Conservation (phyloP, 1,140 invertebrate genomes). For the Ceratina australensis region DNA sequence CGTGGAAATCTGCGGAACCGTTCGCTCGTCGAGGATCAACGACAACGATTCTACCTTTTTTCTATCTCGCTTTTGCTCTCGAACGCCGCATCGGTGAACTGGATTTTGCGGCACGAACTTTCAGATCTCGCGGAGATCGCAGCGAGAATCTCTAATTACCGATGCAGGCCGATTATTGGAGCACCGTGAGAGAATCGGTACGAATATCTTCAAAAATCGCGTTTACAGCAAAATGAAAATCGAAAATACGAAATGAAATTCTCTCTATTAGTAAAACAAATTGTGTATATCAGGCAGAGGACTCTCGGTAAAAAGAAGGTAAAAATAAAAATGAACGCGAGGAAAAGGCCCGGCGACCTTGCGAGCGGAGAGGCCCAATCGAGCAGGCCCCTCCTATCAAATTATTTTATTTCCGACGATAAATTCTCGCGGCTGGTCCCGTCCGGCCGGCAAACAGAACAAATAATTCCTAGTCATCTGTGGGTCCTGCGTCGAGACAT, state of each 20-base stretch:
- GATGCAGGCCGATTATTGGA: background rate
- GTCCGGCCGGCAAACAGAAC: background rate
- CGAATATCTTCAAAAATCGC: background rate
- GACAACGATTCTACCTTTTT: background rate
- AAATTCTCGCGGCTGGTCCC: conserved; percentile 34
- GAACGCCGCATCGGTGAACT: background rate
- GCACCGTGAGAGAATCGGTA: conserved; percentile 7
- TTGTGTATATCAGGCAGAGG: too few species aligned
- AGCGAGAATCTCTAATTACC: conserved; percentile 10
- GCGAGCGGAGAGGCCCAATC: conserved; percentile 17
- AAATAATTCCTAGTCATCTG: conserved; percentile 33
- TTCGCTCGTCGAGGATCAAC: background rate
- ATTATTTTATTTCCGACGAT: conserved; percentile 49
- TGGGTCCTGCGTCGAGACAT: conserved; percentile 8
- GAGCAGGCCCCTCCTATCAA: conserved; percentile 7
- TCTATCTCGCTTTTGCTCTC: background rate
- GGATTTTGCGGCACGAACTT: background rate
- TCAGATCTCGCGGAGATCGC: conserved; percentile 1
- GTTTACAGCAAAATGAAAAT: background rate
- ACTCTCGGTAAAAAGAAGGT: too few species aligned
- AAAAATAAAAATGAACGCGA: background rate
- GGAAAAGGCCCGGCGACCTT: conserved; percentile 18
- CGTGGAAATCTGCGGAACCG: conserved; percentile 15
- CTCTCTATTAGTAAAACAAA: too few species aligned
- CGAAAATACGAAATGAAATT: background rate